Conservation (phyloP, 2,888 invertebrate genomes). For the Bombylius major region DNA sequence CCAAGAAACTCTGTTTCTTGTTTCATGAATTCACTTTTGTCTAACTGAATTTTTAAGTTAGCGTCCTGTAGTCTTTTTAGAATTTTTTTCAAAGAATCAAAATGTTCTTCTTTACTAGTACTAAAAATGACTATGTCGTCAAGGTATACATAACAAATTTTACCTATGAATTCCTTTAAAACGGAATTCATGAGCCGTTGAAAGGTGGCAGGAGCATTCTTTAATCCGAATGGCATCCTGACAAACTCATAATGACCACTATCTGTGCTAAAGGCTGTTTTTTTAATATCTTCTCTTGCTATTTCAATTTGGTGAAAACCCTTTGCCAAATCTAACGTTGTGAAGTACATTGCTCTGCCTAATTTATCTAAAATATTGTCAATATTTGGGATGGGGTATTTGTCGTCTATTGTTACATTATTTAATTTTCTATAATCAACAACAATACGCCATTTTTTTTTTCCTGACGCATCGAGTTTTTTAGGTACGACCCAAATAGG, state of each 20-base stretch:
- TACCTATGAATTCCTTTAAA: conserved; percentile 14
- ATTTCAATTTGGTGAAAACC: conserved; percentile 20
- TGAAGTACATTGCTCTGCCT: background rate
- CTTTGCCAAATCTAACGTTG: conserved; percentile 16
- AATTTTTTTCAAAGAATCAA: conserved; percentile 12
- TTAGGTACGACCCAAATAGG: no score
- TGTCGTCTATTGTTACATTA: conserved; percentile 13
- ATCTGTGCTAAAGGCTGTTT: background rate
- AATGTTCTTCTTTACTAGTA: conserved; percentile 18
- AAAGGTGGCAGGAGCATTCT: conserved; percentile 5
- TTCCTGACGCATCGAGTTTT: no score
- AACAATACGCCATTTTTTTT: background rate
- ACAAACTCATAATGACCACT: background rate
- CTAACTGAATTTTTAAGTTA: conserved; percentile 17
- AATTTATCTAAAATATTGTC: background rate
- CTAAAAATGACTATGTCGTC: conserved; percentile 22
- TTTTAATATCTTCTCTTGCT: background rate
- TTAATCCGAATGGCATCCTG: conserved; percentile 6
- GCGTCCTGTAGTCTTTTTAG: conserved; percentile 14
- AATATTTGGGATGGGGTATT: conserved; percentile 17
- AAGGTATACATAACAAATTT: conserved; percentile 20
- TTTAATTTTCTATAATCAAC: no score
- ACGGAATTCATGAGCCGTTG: conserved; percentile 13
- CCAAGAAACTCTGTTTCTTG: conserved; percentile 16
- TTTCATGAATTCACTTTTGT: conserved; percentile 13